A percentile compares a stretch with the other conserved stretches of the same genome.
phyloP scores from a whole-genome alignment of 2,113 vertebrate genomes.

The Myanophis thanlyinensis region DNA sequence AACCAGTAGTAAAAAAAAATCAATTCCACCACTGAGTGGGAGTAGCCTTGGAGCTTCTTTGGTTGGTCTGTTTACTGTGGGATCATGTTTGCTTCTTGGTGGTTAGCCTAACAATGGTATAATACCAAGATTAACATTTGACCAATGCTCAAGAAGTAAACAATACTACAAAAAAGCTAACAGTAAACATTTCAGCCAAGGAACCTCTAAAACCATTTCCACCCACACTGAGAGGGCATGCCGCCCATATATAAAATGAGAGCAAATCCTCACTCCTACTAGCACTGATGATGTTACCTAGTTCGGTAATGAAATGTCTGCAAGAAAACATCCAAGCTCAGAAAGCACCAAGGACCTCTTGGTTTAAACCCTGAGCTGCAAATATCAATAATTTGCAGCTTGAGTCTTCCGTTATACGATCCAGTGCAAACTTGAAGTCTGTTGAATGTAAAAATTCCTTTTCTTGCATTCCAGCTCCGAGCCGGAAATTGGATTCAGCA shows the following conservation, averaged over 20 bases:
- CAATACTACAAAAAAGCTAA: not conserved
- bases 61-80: not conserved
- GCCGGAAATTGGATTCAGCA: not conserved
- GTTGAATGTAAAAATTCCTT: not conserved
- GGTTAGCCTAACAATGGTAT: not conserved
- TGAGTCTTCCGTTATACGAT: not conserved
- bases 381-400: not conserved
- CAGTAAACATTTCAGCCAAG: not conserved
- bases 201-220: not conserved
- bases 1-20: too few relatives aligned
- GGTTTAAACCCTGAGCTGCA: not conserved
- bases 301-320: not conserved
- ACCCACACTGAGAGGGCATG: not conserved
- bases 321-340: not conserved
- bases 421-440: not conserved
- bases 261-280: not conserved
- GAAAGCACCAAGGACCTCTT: not conserved
- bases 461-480: not conserved
- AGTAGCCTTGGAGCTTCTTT: not conserved
- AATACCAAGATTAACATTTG: not conserved
- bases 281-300: not conserved
- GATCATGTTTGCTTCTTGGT: not conserved
- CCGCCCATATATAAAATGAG: not conserved
- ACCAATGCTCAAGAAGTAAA: not conserved
- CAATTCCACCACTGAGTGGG: too few relatives aligned